These are phyloP conservation scores for Chondrilla cf. caribensis DNA, from an alignment of 37 sponge, comb jelly and placozoan genomes.

Conservation along the genomic window DNA sequence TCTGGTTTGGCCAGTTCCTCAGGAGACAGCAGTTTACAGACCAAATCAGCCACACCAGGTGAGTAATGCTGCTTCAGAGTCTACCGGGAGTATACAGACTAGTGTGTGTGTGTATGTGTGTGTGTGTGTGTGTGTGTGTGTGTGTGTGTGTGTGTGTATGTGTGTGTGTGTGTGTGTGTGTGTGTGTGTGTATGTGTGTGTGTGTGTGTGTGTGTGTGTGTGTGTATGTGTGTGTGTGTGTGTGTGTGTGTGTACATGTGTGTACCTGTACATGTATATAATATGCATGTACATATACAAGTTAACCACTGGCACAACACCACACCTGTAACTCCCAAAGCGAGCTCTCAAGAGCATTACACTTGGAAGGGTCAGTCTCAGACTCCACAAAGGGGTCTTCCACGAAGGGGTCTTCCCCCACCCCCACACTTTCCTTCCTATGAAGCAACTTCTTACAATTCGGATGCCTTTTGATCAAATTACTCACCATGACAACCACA, in stretches of 20 bases:
- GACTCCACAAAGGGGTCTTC: constrained; percentile 64
- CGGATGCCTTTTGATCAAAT: constrained; percentile 90
- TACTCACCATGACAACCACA: constrained; percentile 66
- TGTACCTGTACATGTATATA: background rate
- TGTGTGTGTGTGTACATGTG: too few species aligned
- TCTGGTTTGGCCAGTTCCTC: constrained; percentile 34
- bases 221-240: background rate
- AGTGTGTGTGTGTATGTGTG: background rate
- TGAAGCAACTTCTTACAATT: constrained; percentile 86
- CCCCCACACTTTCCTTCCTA: constrained; percentile 36
- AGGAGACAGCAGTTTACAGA: constrained; percentile 53
- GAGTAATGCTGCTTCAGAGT: constrained; percentile 78
- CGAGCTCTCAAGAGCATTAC: constrained; percentile 87
- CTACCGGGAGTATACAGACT: too few species aligned
- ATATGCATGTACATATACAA: background rate
- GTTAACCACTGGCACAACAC: background rate
- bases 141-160: background rate
- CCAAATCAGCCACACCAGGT: constrained; percentile 59
- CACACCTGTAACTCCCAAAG: constrained; percentile 93
- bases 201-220: background rate
- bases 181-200: background rate
- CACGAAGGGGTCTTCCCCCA: background rate
- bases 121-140: background rate
- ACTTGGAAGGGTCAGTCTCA: constrained; percentile 75
- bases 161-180: background rate